Evolutionary conservation across 37 sponge, comb jelly and placozoan genomes (phyloP).

Genomic region (Halichondria panicea): DNA sequence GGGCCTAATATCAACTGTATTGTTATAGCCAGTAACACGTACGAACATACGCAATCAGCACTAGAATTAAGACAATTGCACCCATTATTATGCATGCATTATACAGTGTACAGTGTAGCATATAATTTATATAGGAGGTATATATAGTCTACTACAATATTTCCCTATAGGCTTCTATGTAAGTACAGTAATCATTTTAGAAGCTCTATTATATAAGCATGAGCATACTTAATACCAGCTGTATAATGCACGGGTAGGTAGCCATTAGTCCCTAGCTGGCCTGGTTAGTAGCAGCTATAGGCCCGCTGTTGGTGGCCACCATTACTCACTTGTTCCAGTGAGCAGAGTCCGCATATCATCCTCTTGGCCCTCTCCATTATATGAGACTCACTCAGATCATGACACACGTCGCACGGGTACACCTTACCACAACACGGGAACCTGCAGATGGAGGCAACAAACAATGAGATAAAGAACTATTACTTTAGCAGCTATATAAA

Average conservation of each 20-base stretch:
- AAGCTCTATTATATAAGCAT: too few relatives aligned
- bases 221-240: too few relatives aligned
- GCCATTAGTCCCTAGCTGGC: too few relatives aligned
- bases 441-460: constrained; percentile 19
- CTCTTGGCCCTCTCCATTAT: constrained; percentile 78
- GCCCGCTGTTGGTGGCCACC: too few relatives aligned
- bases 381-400: constrained; percentile 74
- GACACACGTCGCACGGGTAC: constrained; percentile 84
- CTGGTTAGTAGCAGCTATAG: too few relatives aligned
- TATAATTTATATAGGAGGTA: too few relatives aligned
- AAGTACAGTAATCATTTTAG: background rate
- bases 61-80: too few relatives aligned
- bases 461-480: background rate
- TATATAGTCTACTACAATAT: background rate
- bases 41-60: too few relatives aligned
- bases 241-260: too few relatives aligned
- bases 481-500: background rate
- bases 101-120: too few relatives aligned
- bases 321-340: constrained; percentile 70
- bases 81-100: too few relatives aligned
- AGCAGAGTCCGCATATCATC: constrained; percentile 85
- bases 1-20: background rate
- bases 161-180: background rate
- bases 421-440: constrained; percentile 84
- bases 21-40: too few relatives aligned